Evolutionary conservation across 2,888 invertebrate genomes (phyloP).

Genomic region (Pandemis corylana): DNA sequence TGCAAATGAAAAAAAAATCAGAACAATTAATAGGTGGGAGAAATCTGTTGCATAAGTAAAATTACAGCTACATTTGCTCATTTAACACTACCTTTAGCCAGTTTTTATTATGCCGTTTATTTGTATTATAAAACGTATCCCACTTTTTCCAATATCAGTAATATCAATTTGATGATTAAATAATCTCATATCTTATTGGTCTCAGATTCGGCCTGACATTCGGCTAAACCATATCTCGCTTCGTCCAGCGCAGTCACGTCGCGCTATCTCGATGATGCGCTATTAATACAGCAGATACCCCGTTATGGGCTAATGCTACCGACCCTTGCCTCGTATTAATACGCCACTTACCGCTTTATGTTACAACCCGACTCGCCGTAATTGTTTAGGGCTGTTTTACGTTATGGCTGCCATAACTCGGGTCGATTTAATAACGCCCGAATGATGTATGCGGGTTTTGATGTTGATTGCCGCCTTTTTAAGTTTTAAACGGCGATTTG

Average conservation of each 20-base stretch:
- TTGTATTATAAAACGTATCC: too few species aligned
- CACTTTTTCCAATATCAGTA: too few species aligned
- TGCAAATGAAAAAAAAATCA: too few species aligned
- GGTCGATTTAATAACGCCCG: conserved; percentile 55
- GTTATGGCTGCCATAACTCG: conserved; percentile 65
- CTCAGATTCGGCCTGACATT: conserved; percentile 13
- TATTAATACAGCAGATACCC: conserved; percentile 77
- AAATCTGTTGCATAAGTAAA: too few species aligned
- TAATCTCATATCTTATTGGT: background rate
- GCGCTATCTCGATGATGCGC: conserved; percentile 76
- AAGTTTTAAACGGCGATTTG: conserved; percentile 31
- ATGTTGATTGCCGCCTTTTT: conserved; percentile 26
- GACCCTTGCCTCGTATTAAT: conserved; percentile 23
- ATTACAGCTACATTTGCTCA: too few species aligned
- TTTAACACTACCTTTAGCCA: too few species aligned
- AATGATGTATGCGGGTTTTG: conserved; percentile 47
- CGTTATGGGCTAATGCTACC: conserved; percentile 47
- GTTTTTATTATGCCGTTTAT: too few species aligned
- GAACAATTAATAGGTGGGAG: too few species aligned
- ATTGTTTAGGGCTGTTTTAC: conserved; percentile 78
- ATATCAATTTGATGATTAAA: too few species aligned
- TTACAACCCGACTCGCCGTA: conserved; percentile 63
- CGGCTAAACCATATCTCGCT: conserved; percentile 14
- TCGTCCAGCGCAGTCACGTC: conserved; percentile 41
- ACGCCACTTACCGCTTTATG: conserved; percentile 73